These are phyloP conservation scores for Apantesis nais DNA, from an alignment of 2,888 invertebrate genomes.

Conservation along the genomic window DNA sequence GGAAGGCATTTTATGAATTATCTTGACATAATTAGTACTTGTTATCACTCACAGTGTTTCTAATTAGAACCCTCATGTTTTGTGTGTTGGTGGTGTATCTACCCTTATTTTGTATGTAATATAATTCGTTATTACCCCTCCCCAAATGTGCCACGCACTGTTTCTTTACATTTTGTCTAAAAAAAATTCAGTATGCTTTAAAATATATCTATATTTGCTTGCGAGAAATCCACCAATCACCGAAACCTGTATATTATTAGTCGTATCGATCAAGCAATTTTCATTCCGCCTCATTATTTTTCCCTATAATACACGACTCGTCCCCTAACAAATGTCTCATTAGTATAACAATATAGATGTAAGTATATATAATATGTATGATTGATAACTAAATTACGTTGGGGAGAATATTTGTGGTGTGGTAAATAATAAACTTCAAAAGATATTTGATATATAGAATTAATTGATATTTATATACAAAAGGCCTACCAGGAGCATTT, in stretches of 20 bases:
- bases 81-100: no score
- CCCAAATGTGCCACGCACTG: no score
- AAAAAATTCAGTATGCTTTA: background rate
- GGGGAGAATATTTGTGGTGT: conserved; percentile 28
- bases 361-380: conserved; percentile 10
- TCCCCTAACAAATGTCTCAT: conserved; percentile 42
- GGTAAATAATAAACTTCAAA: conserved; percentile 21
- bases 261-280: conserved; percentile 14
- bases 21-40: no score
- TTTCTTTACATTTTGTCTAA: background rate
- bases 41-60: no score
- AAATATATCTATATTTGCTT: background rate
- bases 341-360: conserved; percentile 36
- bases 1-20: no score
- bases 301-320: conserved; percentile 21
- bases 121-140: no score
- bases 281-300: conserved; percentile 19
- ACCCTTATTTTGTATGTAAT: no score
- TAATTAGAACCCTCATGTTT: no score
- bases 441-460: conserved; percentile 24
- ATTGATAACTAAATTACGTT: conserved; percentile 37
- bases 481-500: no score
- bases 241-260: background rate
- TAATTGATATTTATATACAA: background rate
- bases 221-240: background rate